A percentile compares a stretch with the other conserved stretches of the same genome.
Evolutionary conservation across 2,113 vertebrate genomes (phyloP).

Genomic region (Rhodinocichla rosea): DNA sequence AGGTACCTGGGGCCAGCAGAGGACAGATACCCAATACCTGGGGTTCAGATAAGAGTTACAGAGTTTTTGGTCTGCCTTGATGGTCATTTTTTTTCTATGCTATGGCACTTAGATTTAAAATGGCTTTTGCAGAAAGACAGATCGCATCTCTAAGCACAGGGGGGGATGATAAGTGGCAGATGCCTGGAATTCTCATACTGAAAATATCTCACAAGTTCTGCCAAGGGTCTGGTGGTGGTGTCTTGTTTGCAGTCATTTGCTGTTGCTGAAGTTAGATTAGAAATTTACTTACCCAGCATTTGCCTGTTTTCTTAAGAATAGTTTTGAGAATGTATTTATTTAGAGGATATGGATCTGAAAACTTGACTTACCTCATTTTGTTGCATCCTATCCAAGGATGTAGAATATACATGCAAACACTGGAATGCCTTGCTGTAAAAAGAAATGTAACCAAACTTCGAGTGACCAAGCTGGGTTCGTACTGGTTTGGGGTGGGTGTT

Average conservation of each 20-base stretch:
- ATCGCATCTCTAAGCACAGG: not conserved
- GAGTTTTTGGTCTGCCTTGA: not conserved
- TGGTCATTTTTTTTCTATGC: not conserved
- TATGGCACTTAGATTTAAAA: not conserved
- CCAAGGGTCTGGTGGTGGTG: too few relatives aligned
- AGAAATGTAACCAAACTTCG: not conserved
- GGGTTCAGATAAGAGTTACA: conserved; percentile 60
- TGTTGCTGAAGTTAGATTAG: not conserved
- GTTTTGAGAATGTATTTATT: not conserved
- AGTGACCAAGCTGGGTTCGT: not conserved
- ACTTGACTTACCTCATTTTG: not conserved
- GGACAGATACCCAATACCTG: not conserved
- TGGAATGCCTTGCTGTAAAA: not conserved
- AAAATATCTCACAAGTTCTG: not conserved
- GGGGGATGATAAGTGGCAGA: not conserved
- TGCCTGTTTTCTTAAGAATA: not conserved
- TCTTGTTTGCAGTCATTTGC: not conserved
- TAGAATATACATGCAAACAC: not conserved
- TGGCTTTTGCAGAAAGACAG: not conserved
- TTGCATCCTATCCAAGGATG: not conserved
- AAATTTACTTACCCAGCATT: not conserved
- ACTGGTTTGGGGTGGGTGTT: not conserved
- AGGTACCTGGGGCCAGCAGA: conserved; percentile 69
- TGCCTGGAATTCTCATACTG: not conserved
- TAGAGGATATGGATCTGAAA: not conserved